Base-by-base conservation (phyloP, 64 coral and sea anemone genomes). In the Stylophora pistillata region DNA sequence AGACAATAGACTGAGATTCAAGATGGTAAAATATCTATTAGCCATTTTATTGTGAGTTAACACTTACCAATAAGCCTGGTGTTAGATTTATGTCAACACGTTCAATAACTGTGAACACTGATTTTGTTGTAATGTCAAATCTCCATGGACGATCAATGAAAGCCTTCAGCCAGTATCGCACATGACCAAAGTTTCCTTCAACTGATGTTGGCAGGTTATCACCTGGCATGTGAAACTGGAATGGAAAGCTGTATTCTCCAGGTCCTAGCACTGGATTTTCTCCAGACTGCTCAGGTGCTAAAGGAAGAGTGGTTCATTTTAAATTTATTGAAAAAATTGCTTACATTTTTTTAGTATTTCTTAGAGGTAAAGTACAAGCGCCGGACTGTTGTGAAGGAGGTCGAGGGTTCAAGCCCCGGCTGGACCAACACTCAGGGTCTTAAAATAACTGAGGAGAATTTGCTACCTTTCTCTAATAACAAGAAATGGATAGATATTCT, bases 111-210 rank as follows among this genome's bases (percentile, higher is more conserved):
- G 94, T 91, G 66, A 96, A 96, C 16, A 88, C 90, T 17, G 88
- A 81, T 57, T 93, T 93, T 7, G 90, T 93, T 54, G 94, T 90
- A 52, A 96, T 90, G 71, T 96, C 94, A 96, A 96, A 96, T 31
- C 94, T 86, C 94, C 94, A 96, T 3, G 94, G 94, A 30, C 94
- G 85, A 53, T 96, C 94, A 26, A 96, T 93, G 20, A 89, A 73
- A 13, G 77, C 91, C 68, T 89, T 96, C 3, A 96, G 94, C 94
- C 94, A 96, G 69, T 96, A 96, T 65, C 94, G 76, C 52, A 96
- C 78, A 64, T 96, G 94, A 55, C 94, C 94, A 82, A 80, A 89
- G 25, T 78, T 88, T 15, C 94, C 94, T 65, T 96, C 94, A 76
- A 89, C 89, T 29, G 94, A 96, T 58, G 94, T 89, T 5, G 94